A percentile compares a stretch with the other conserved stretches of the same genome.
phyloP scores from a whole-genome alignment of 2,797 vertebrate genomes.

The Ceyx erithaca region DNA sequence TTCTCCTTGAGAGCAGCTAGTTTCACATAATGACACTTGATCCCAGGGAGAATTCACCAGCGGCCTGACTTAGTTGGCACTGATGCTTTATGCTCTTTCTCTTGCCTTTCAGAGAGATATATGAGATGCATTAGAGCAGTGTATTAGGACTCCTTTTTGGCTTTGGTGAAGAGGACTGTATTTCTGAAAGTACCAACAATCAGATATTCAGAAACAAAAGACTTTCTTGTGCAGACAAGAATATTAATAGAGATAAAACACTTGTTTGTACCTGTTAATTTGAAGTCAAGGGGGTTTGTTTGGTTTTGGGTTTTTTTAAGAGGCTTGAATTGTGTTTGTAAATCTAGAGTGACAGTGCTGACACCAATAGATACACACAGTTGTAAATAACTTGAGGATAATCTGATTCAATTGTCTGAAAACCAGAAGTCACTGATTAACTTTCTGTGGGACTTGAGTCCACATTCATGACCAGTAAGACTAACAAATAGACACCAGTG shows the following conservation, averaged over 20 bases:
- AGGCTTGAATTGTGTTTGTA: neutral
- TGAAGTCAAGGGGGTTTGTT: neutral
- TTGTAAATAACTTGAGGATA: neutral
- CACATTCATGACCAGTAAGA: neutral
- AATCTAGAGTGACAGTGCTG: neutral
- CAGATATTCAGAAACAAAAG: slow-evolving; percentile 54
- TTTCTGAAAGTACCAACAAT: slow-evolving; percentile 51
- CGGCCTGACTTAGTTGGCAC: slow-evolving; percentile 49
- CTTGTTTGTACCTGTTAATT: slow-evolving; percentile 27
- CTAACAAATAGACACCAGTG: neutral
- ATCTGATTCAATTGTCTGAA: neutral
- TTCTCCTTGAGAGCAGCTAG: slow-evolving; percentile 59
- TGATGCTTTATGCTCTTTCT: slow-evolving; percentile 35
- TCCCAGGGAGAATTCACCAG: slow-evolving; percentile 63
- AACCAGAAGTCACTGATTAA: neutral
- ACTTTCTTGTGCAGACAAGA: neutral
- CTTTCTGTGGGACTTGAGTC: neutral
- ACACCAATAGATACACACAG: neutral
- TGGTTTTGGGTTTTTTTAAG: neutral
- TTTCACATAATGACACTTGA: slow-evolving; percentile 71
- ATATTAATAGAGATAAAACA: slow-evolving; percentile 28
- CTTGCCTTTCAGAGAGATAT: slow-evolving; percentile 63
- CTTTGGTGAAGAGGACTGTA: slow-evolving; percentile 38
- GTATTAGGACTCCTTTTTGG: slow-evolving; percentile 49
- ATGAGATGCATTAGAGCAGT: slow-evolving; percentile 55